phyloP scores from a whole-genome alignment of 2,113 vertebrate genomes.

The Vulpes lagopus region DNA sequence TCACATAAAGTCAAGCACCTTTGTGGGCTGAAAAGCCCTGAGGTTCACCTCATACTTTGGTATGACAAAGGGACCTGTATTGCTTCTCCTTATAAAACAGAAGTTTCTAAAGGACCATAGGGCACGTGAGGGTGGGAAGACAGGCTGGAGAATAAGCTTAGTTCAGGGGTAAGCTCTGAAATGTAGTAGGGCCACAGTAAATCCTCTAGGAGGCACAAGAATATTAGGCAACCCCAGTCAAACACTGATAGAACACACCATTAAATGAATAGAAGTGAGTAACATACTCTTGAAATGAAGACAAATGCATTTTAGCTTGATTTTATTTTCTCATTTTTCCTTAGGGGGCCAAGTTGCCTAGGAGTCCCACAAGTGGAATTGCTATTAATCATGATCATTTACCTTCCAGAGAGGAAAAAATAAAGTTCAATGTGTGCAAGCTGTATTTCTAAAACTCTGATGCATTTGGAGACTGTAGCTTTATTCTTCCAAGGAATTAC shows the following conservation, averaged over 20 bases:
- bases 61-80: not conserved
- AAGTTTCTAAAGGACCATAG: not conserved
- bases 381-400: slow-evolving; percentile 76
- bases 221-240: not conserved
- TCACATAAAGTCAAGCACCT: not conserved
- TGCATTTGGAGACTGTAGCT: slow-evolving; percentile 50
- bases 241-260: not conserved
- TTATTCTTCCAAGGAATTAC: slow-evolving; percentile 67
- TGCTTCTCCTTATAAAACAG: not conserved
- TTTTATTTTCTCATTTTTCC: slow-evolving; percentile 76
- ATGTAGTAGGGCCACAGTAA: not conserved
- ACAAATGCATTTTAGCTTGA: slow-evolving; percentile 68
- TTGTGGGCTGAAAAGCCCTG: not conserved
- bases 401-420: slow-evolving; percentile 59
- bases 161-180: not conserved
- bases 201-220: not conserved
- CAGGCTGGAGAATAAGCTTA: not conserved
- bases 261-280: slow-evolving; percentile 53
- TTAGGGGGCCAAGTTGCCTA: slow-evolving; percentile 41
- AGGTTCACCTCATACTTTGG: not conserved
- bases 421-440: slow-evolving; percentile 15
- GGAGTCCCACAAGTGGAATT: slow-evolving; percentile 56
- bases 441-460: slow-evolving; percentile 64
- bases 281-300: slow-evolving; percentile 68
- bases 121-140: not conserved